Conservation (phyloP, 2,888 invertebrate genomes). For the Harmothoe impar region DNA sequence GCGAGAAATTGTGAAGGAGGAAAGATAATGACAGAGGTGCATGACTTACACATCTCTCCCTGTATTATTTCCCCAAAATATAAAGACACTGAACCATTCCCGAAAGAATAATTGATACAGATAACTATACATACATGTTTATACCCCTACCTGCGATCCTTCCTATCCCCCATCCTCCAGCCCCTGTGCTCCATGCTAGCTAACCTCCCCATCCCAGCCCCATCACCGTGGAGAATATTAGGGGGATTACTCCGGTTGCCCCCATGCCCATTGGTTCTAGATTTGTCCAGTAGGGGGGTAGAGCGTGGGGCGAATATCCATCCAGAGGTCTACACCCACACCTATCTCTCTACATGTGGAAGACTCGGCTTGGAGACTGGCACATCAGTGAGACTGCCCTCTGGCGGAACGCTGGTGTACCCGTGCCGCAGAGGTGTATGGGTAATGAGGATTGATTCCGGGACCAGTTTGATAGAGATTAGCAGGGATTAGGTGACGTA, state of each 20-base stretch:
- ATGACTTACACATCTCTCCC: too few relatives aligned
- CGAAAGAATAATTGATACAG: too few relatives aligned
- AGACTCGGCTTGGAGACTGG: not conserved
- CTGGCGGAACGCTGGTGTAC: not conserved
- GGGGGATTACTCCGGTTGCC: not conserved
- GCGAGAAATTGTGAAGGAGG: too few relatives aligned
- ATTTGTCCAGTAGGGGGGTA: not conserved
- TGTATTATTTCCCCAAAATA: too few relatives aligned
- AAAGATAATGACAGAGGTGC: too few relatives aligned
- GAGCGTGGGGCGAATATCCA: not conserved
- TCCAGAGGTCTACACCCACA: not conserved
- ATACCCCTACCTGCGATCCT: too few relatives aligned
- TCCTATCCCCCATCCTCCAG: too few relatives aligned
- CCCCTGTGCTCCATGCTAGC: not conserved
- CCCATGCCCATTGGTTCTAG: not conserved
- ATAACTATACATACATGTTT: too few relatives aligned
- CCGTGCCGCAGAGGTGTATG: not conserved
- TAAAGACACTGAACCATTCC: too few relatives aligned
- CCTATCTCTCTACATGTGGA: not conserved
- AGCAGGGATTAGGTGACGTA: conserved; percentile 36
- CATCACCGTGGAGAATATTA: not conserved
- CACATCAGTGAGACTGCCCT: not conserved
- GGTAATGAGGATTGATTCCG: conserved; percentile 36
- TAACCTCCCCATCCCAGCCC: not conserved
- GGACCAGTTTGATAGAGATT: conserved; percentile 33